Percentiles rank a stretch among this genome's conserved stretches.
These are phyloP conservation scores for Mesembrinibis cayennensis DNA, from an alignment of 2,113 vertebrate species.

Conservation along the genomic window DNA sequence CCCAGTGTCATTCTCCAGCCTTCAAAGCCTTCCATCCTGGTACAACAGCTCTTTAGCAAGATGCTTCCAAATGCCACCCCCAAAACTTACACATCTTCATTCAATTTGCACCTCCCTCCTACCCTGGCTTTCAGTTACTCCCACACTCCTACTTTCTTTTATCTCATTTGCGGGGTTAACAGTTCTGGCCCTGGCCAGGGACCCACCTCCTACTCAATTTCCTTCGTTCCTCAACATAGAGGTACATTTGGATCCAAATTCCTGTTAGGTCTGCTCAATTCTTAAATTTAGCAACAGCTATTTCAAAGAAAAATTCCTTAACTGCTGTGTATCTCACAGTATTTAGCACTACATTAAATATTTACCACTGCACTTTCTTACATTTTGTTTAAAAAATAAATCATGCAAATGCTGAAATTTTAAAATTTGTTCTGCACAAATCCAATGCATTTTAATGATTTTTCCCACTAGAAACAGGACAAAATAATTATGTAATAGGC, in stretches of 20 bases:
- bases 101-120: neutral
- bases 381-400: neutral
- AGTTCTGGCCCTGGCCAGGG: neutral
- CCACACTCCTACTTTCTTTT: neutral
- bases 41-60: neutral
- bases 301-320: neutral
- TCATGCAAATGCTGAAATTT: neutral
- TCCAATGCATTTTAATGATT: neutral
- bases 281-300: neutral
- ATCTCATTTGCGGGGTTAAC: neutral
- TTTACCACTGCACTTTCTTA: neutral
- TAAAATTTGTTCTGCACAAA: neutral
- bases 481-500: constrained; percentile 18
- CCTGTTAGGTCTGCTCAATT: neutral
- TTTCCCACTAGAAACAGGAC: neutral
- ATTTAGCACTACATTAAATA: neutral
- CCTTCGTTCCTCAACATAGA: neutral
- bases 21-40: neutral
- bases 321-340: neutral
- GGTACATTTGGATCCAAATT: neutral
- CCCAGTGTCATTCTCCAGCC: neutral
- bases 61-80: neutral
- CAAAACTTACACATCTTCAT: neutral
- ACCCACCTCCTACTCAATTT: neutral
- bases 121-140: neutral